Conservation (phyloP, 2,113 vertebrate species). For the Vulpes ferrilata region DNA sequence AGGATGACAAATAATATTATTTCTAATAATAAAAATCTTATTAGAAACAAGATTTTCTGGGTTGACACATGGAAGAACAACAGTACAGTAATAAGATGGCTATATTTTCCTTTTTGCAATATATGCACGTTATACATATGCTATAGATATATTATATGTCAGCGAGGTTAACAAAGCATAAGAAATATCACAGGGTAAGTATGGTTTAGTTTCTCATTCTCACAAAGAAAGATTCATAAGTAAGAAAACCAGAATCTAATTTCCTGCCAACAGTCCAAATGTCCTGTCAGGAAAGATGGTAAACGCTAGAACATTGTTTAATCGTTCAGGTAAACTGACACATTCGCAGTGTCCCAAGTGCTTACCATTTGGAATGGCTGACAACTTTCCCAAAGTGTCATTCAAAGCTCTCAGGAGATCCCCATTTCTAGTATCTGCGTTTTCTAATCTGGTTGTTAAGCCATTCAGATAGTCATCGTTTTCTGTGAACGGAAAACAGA, state of each 20-base stretch:
- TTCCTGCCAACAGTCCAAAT: neutral
- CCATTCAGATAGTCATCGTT: slow-evolving; percentile 88
- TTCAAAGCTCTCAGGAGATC: slow-evolving; percentile 92
- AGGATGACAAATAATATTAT: neutral
- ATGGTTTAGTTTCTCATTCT: slow-evolving; percentile 11
- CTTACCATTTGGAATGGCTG: slow-evolving; percentile 94
- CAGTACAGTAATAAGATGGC: neutral
- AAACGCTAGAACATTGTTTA: neutral
- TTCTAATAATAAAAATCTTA: neutral
- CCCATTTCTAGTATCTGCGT: slow-evolving; percentile 91
- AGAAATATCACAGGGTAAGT: neutral
- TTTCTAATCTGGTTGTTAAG: slow-evolving; percentile 91
- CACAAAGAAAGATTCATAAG: slow-evolving; percentile 9
- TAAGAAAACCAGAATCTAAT: neutral
- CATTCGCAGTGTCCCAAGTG: neutral
- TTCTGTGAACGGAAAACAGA: slow-evolving; percentile 86
- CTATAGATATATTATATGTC: neutral
- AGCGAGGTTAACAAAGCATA: neutral
- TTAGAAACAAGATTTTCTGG: neutral
- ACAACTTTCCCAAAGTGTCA: slow-evolving; percentile 92
- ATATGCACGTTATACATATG: neutral
- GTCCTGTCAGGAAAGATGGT: neutral
- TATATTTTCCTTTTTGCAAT: neutral
- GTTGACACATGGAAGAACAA: neutral
- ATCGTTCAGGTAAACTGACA: neutral